phyloP scores from a whole-genome alignment of 2,888 invertebrate species.

The Pristionchus entomophagus region DNA sequence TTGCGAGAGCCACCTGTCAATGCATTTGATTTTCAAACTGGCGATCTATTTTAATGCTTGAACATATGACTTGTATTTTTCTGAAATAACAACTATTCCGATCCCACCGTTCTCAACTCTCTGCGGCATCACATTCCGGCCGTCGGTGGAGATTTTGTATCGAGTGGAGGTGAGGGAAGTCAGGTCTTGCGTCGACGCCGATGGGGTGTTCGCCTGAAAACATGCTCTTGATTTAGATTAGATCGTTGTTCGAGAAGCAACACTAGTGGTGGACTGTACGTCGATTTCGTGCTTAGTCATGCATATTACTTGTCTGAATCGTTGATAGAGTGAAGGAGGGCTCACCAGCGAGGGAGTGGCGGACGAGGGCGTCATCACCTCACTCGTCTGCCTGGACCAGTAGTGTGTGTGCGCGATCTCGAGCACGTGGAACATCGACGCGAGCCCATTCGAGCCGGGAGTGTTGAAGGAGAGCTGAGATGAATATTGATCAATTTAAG shows the following conservation, averaged over 20 bases:
- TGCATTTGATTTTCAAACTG: neutral
- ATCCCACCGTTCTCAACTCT: constrained; percentile 2
- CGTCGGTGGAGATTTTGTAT: constrained; percentile 50
- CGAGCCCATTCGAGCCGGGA: constrained; percentile 94
- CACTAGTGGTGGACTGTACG: neutral
- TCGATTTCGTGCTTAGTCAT: neutral
- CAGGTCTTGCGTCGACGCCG: constrained; percentile 61
- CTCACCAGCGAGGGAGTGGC: constrained; percentile 58
- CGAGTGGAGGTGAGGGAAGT: constrained; percentile 45
- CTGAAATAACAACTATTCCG: neutral
- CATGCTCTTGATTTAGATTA: no score
- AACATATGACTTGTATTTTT: neutral
- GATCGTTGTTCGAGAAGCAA: no score
- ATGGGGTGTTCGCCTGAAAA: constrained; percentile 63
- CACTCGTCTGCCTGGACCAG: constrained; percentile 79
- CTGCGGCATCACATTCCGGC: constrained; percentile 33
- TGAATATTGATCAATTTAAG: no score
- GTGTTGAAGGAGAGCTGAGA: constrained; percentile 66
- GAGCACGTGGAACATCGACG: constrained; percentile 93
- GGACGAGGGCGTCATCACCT: constrained; percentile 56
- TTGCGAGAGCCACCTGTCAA: constrained; percentile 26
- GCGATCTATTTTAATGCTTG: neutral
- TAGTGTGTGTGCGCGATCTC: constrained; percentile 99
- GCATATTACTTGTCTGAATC: no score
- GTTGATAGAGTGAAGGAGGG: no score